These are phyloP conservation scores for Dasysyrphus tricinctus DNA, from an alignment of 2,888 invertebrate genomes.

Conservation along the genomic window DNA sequence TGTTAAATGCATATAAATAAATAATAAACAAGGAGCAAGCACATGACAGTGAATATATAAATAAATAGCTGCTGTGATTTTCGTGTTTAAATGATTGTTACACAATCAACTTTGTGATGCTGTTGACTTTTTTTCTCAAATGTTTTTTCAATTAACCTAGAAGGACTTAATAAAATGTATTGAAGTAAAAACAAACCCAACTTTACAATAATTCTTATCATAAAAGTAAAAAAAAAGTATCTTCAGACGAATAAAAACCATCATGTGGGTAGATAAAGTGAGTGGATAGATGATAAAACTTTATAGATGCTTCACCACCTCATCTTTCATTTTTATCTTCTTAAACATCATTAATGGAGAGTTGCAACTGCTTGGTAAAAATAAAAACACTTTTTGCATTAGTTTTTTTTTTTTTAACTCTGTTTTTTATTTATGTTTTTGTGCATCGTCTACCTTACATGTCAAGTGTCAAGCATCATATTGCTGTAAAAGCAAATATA, in stretches of 20 bases:
- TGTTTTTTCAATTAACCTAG: background rate
- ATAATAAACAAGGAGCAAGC: background rate
- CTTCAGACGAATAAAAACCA: slow-evolving; percentile 9
- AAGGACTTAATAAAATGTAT: background rate
- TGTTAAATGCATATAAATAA: slow-evolving; percentile 31
- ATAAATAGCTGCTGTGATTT: background rate
- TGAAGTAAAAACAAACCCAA: background rate
- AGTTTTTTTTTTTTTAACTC: slow-evolving; percentile 8
- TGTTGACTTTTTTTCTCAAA: background rate
- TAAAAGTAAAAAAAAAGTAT: background rate
- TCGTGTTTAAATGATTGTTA: slow-evolving; percentile 18
- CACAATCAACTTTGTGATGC: slow-evolving; percentile 18
- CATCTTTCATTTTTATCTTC: slow-evolving; percentile 49
- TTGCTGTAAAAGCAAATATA: background rate
- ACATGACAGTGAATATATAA: background rate
- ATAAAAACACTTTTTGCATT: background rate
- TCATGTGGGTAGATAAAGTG: slow-evolving; percentile 70
- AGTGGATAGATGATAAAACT: slow-evolving; percentile 37
- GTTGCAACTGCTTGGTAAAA: slow-evolving; percentile 48
- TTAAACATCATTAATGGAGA: slow-evolving; percentile 41
- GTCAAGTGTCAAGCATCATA: background rate
- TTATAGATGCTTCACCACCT: slow-evolving; percentile 39
- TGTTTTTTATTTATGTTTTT: background rate
- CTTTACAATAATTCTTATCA: background rate
- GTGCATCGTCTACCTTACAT: slow-evolving; percentile 2